A percentile compares a stretch with the other conserved stretches of the same genome.
These are phyloP conservation scores for Globodera rostochiensis DNA, from an alignment of 1,140 invertebrate species.

Conservation along the genomic window DNA sequence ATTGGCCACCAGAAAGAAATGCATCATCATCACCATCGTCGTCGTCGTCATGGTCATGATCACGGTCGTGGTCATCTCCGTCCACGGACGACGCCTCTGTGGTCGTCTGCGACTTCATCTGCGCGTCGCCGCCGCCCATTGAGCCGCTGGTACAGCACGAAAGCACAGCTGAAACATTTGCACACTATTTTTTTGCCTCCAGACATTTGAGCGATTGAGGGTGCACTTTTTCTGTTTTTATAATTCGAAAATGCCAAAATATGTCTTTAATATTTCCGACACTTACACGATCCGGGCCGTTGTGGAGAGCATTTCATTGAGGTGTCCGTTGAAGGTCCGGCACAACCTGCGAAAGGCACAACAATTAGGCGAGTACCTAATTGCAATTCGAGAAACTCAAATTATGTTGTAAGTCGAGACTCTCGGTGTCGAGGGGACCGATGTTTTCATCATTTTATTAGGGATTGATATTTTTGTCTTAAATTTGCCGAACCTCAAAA, in stretches of 20 bases:
- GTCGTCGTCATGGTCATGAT: not conserved
- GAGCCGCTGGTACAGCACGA: conserved; percentile 23
- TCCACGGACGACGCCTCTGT: conserved; percentile 16
- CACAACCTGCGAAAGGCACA: not conserved
- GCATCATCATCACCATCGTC: conserved; percentile 13
- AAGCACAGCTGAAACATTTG: not conserved
- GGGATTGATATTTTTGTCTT: too few relatives aligned
- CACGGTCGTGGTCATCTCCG: not conserved
- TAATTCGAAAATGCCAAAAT: too few relatives aligned
- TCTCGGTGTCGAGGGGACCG: too few relatives aligned
- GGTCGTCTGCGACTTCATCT: conserved; percentile 24
- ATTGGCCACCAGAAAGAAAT: conserved; percentile 9
- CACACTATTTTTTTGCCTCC: too few relatives aligned
- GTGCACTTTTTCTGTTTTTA: too few relatives aligned
- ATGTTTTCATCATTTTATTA: too few relatives aligned
- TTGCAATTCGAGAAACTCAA: not conserved
- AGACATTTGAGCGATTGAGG: too few relatives aligned
- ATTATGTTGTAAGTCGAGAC: too few relatives aligned
- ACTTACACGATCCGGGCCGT: conserved; percentile 17
- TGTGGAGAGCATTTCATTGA: conserved; percentile 41
- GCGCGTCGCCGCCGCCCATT: conserved; percentile 11
- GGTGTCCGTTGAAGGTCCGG: conserved; percentile 16
- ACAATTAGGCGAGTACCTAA: not conserved
- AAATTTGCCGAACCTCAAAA: too few relatives aligned
- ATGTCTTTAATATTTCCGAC: too few relatives aligned